Conservation (phyloP, 2,113 vertebrate species). For the Sus scrofa region DNA sequence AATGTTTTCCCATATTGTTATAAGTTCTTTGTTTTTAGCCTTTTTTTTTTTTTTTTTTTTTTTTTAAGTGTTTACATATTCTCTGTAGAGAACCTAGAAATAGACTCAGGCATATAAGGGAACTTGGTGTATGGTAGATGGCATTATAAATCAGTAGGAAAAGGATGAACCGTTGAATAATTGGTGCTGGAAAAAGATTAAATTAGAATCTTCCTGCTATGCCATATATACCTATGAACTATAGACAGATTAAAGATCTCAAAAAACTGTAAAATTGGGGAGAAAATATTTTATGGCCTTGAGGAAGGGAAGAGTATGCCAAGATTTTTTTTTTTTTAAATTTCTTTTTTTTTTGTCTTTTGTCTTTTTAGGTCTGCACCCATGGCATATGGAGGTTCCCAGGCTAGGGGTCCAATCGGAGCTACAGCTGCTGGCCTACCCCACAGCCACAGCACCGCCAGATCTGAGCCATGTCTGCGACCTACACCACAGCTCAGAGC, state of each 20-base stretch:
- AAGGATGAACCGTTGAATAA: neutral
- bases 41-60: neutral
- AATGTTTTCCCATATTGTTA: neutral
- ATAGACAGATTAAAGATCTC: neutral
- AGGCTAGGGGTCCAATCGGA: no score
- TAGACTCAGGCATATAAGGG: neutral
- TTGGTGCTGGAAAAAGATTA: neutral
- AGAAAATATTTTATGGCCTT: neutral
- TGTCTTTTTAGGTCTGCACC: no score
- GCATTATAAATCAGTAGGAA: neutral
- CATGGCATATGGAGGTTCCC: no score
- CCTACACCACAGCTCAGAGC: no score
- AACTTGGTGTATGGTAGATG: neutral
- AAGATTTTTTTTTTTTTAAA: neutral
- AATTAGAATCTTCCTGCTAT: neutral
- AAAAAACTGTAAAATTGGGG: neutral
- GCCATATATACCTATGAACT: neutral
- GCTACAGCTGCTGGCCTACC: no score
- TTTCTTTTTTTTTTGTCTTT: no score
- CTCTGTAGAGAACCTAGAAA: conserved; percentile 6
- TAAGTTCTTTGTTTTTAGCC: neutral
- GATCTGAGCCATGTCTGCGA: no score
- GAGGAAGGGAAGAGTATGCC: neutral
- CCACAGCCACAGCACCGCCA: no score
- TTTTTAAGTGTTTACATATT: neutral